Base-by-base conservation (phyloP, 2,888 invertebrate species). In the Andrena minutula region DNA sequence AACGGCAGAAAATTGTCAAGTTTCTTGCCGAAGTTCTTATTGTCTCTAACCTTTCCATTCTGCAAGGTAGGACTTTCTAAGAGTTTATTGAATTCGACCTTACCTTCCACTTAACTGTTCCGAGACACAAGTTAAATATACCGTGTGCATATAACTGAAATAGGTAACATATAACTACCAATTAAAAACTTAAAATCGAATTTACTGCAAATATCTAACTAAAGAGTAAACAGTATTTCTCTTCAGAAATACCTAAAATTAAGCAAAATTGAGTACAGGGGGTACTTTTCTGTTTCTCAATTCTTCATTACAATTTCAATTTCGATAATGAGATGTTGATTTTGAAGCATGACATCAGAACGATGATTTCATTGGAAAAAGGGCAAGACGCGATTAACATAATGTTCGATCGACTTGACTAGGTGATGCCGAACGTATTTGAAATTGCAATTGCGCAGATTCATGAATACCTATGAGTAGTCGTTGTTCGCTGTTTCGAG, bases 391-490 rank as follows among this genome's bases (percentile, higher is more conserved):
- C n/a, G 10, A 64, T 72, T 49, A 28, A 58, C 26, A 35, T 49
- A 32, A 20, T 8, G 49, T 20, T 16, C 23, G 28, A 70, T 60
- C 28, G 10, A 23, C 10, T 10, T 10, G 70, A 47, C 16, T 6
- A 20, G 12, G 26, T 7, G 77, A 60, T n/a, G 66, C 41, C 16
- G 51, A 30, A 6, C 1, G 47, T 47, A 64, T 77, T 64, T 47
- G 4, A 41, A 56, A 64, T 65, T 51, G 12, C 76, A 32, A 77
- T 72, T 77, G 32, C 64, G 58, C 16, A 32, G 69, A 58, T 69
- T 60, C 79, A 32, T 16, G 78, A 70, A 60, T 70, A 78, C 41
- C 58, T 70, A 58, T 10, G 70, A 70, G 58, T 26, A 7, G 16
- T 23, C 32, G n/a, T 16, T 78, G 28, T 26, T 53, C 61, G 30